Conservation (phyloP, 2,113 vertebrate genomes). For the Hippocampus abdominalis region DNA sequence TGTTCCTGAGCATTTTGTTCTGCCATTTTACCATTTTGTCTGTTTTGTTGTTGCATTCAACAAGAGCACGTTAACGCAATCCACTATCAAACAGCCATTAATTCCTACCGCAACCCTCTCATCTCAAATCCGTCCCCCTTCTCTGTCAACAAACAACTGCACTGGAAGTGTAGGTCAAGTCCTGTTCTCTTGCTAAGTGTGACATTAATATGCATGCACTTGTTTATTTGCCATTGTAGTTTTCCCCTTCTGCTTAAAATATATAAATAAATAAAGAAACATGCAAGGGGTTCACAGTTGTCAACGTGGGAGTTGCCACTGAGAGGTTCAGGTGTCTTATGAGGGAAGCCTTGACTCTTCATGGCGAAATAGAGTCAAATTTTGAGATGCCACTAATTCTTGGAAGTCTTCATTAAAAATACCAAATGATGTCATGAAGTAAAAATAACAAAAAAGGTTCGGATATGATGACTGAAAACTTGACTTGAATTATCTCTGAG, state of each 20-base stretch:
- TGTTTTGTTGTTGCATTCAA: slow-evolving; percentile 18
- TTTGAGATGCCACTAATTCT: slow-evolving; percentile 46
- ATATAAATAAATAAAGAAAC: no score
- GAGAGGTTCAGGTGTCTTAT: slow-evolving; percentile 54
- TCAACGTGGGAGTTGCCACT: slow-evolving; percentile 53
- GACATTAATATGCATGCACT: slow-evolving; percentile 62
- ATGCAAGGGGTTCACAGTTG: neutral
- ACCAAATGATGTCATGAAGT: slow-evolving; percentile 45
- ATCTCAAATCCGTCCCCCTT: slow-evolving; percentile 61
- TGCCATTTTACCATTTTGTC: neutral
- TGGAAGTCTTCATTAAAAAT: slow-evolving; percentile 58
- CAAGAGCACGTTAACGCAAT: slow-evolving; percentile 34
- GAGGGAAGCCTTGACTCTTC: slow-evolving; percentile 45
- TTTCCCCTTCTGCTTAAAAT: neutral
- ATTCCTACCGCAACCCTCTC: slow-evolving; percentile 46
- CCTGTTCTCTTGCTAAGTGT: slow-evolving; percentile 49
- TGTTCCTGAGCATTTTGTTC: neutral
- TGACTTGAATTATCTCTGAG: slow-evolving; percentile 48
- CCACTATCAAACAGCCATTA: slow-evolving; percentile 50
- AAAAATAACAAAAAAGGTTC: slow-evolving; percentile 22
- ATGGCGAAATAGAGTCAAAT: slow-evolving; percentile 43
- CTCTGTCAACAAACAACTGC: slow-evolving; percentile 61
- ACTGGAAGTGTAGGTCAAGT: slow-evolving; percentile 69
- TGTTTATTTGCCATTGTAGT: slow-evolving; percentile 49
- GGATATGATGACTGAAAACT: slow-evolving; percentile 31